Percentiles rank a stretch among this genome's conserved stretches.
Evolutionary conservation across 1,140 invertebrate species (phyloP).

Genomic region (Diuraphis noxia): DNA sequence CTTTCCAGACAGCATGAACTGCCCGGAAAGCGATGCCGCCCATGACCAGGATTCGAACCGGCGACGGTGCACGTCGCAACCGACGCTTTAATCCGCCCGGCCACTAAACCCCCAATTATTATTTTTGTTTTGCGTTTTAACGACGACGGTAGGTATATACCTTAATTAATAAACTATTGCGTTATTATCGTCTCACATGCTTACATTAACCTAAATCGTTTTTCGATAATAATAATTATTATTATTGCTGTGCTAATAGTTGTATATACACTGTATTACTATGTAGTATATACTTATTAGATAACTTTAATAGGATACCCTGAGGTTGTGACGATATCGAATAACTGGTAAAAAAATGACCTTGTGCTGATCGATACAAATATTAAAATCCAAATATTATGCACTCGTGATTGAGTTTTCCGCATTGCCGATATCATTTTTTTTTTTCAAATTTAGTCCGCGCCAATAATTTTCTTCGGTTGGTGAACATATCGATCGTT

Average conservation of each 20-base stretch:
- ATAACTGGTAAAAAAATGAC: neutral
- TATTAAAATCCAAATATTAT: neutral
- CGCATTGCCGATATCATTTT: neutral
- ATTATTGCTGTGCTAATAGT: neutral
- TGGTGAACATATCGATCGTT: neutral
- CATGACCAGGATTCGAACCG: too few species aligned
- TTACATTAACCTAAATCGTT: neutral
- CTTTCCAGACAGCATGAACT: too few species aligned
- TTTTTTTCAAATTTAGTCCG: neutral
- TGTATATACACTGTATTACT: neutral
- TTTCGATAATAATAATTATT: neutral
- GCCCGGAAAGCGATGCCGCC: too few species aligned
- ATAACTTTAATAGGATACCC: neutral
- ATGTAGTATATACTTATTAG: neutral
- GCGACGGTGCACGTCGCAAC: too few species aligned
- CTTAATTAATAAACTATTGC: neutral
- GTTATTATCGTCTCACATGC: neutral
- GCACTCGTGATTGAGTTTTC: neutral
- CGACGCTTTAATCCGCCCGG: too few species aligned
- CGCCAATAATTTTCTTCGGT: neutral
- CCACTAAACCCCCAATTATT: too few species aligned
- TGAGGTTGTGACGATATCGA: neutral
- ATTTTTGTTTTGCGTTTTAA: neutral
- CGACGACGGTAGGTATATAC: neutral
- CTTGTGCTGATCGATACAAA: neutral